Evolutionary conservation across 2,797 vertebrate genomes (phyloP).

Genomic region (Crocidura indochinensis): DNA sequence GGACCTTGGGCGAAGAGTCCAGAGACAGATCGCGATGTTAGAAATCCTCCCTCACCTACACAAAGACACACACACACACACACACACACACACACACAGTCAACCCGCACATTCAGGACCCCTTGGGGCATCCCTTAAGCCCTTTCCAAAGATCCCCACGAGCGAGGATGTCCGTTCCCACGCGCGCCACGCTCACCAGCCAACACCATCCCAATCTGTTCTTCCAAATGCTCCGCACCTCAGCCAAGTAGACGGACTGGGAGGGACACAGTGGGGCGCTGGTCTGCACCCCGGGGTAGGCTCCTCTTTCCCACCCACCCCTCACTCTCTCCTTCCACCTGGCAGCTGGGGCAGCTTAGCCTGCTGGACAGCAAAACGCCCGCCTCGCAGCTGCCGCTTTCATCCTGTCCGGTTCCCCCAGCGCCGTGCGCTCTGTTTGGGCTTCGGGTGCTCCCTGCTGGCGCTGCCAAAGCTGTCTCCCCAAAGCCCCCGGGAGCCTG

Average conservation of each 20-base stretch:
- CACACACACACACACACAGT: too few species aligned
- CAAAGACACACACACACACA: too few species aligned
- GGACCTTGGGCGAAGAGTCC: neutral
- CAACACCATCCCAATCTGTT: neutral
- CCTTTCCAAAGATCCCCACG: neutral
- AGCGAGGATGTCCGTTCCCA: neutral
- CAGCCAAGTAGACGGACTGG: too few species aligned
- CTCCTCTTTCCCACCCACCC: neutral
- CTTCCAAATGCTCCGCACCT: neutral
- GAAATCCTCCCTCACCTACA: neutral
- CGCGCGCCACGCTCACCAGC: neutral
- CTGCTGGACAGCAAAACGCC: too few species aligned
- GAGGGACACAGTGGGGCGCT: too few species aligned
- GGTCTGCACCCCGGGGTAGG: too few species aligned
- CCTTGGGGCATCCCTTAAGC: neutral
- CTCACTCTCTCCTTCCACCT: neutral
- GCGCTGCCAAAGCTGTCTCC: neutral
- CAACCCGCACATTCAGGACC: neutral
- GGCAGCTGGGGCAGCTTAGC: neutral
- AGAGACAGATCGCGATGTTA: neutral
- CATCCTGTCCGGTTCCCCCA: neutral
- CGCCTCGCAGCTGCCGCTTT: neutral
- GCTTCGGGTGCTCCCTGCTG: constrained; percentile 77
- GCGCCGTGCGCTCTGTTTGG: neutral
- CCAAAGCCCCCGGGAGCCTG: neutral